Conservation (phyloP, 2,888 invertebrate genomes). For the Gnatocerus cornutus region DNA sequence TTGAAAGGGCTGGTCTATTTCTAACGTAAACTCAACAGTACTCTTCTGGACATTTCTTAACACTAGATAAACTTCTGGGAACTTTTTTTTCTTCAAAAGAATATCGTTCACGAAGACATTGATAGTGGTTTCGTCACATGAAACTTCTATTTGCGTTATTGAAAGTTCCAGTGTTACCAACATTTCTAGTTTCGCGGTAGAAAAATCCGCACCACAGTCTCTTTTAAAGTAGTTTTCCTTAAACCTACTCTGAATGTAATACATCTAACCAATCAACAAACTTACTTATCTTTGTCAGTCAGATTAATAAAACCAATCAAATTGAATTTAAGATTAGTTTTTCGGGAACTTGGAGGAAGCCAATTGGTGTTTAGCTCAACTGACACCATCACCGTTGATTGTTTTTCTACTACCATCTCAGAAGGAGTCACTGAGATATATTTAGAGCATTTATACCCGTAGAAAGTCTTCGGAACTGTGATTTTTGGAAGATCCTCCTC, state of each 20-base stretch:
- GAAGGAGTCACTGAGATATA: slow-evolving; percentile 6
- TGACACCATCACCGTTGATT: background rate
- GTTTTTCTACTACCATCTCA: slow-evolving; percentile 12
- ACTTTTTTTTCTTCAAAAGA: slow-evolving; percentile 46
- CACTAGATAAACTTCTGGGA: slow-evolving; percentile 44
- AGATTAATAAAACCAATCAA: slow-evolving; percentile 56
- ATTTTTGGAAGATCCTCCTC: background rate
- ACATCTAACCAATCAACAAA: slow-evolving; percentile 17
- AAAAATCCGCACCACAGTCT: slow-evolving; percentile 47
- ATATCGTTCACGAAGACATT: slow-evolving; percentile 59
- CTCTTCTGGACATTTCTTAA: slow-evolving; percentile 56
- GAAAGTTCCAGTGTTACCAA: slow-evolving; percentile 55
- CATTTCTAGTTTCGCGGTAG: slow-evolving; percentile 52
- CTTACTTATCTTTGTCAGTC: slow-evolving; percentile 52
- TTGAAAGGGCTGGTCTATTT: slow-evolving; percentile 48
- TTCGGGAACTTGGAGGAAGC: background rate
- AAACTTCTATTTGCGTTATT: slow-evolving; percentile 50
- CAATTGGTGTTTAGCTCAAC: background rate
- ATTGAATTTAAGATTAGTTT: slow-evolving; percentile 45
- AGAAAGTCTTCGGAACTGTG: background rate
- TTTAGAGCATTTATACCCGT: slow-evolving; percentile 15
- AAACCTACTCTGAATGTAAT: slow-evolving; percentile 50
- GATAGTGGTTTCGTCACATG: slow-evolving; percentile 52
- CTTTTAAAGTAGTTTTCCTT: slow-evolving; percentile 59
- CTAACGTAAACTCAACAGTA: slow-evolving; percentile 45